Base-by-base conservation (phyloP, 1,140 invertebrate genomes). In the Zaprionus gabonicus region DNA sequence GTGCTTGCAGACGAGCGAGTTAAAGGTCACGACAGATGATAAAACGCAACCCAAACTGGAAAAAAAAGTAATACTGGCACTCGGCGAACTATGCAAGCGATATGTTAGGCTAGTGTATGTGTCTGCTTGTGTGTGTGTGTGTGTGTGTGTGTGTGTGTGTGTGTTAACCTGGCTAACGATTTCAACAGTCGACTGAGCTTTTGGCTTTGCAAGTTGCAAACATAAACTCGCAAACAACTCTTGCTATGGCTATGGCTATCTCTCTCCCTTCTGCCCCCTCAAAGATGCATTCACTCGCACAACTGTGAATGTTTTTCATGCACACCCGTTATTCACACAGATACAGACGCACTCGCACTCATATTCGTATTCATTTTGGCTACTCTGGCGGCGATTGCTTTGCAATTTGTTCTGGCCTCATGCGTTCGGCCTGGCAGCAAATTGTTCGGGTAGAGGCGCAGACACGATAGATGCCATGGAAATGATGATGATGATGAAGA, bases 361-460 rank as follows among this genome's bases (percentile, higher is more conserved):
- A 58, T 13, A 13, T 38, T 51, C 41, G 20, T 44, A 20, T 44
- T 31, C 64, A 41, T 28, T 44, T 17, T 7, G n/a, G 41, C 41
- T 46, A 46, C 59, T 46, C 27, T 34, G 58, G 44, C 81, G 74
- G 53, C 81, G 80, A 87, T 90, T 90, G 85, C 85, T 90, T 90
- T 90, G 85, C 85, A 90, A 90, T 90, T 90, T 90, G 82, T 90
- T 90, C 80, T 78, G 84, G 62, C 71, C 55, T 5, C 36, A 55
- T 83, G 71, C 70, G 59, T 46, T 59, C 64, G 41, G 51, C 28
- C 44, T 85, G 76, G 85, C 85, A 90, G 73, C 76, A 90, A 90
- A 90, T 90, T 77, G 85, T 70, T 85, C 79, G 81, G 85, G 85
- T 70, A 65, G 12, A n/a, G 51, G 4, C 17, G 41, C 27, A 38